Conservation (phyloP, 2,113 vertebrate genomes). For the Ornithorhynchus anatinus region DNA sequence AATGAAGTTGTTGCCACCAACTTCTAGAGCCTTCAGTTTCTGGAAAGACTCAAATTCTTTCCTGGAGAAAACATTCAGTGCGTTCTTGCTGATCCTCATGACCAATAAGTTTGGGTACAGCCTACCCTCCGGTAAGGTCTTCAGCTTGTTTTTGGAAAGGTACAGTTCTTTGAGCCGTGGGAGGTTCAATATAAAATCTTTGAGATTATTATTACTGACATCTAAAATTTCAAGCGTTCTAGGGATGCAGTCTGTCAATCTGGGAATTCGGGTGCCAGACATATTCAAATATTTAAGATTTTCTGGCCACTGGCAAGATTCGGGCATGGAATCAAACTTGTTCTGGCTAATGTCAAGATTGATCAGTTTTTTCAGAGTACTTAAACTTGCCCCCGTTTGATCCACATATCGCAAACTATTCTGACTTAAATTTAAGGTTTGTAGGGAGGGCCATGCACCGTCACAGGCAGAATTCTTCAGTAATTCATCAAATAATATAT, state of each 20-base stretch:
- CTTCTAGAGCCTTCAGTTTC: conserved; percentile 73
- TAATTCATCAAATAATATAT: conserved; percentile 71
- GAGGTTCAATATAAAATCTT: conserved; percentile 64
- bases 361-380: conserved; percentile 69
- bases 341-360: conserved; percentile 82
- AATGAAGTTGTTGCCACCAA: conserved; percentile 78
- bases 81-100: conserved; percentile 77
- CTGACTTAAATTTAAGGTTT: conserved; percentile 74
- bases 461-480: conserved; percentile 65
- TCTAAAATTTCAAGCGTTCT: conserved; percentile 77
- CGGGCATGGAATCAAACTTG: conserved; percentile 72
- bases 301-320: conserved; percentile 77
- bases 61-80: conserved; percentile 69
- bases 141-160: conserved; percentile 83
- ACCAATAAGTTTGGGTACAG: conserved; percentile 65
- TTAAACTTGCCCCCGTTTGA: conserved; percentile 40
- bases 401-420: conserved; percentile 69
- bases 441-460: conserved; percentile 49
- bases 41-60: conserved; percentile 69
- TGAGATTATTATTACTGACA: conserved; percentile 81
- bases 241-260: conserved; percentile 75
- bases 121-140: conserved; percentile 66
- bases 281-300: conserved; percentile 79
- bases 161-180: conserved; percentile 79
- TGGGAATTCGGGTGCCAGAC: conserved; percentile 72